Evolutionary conservation across 2,888 invertebrate genomes (phyloP).

Genomic region (Platycnemis pennipes): DNA sequence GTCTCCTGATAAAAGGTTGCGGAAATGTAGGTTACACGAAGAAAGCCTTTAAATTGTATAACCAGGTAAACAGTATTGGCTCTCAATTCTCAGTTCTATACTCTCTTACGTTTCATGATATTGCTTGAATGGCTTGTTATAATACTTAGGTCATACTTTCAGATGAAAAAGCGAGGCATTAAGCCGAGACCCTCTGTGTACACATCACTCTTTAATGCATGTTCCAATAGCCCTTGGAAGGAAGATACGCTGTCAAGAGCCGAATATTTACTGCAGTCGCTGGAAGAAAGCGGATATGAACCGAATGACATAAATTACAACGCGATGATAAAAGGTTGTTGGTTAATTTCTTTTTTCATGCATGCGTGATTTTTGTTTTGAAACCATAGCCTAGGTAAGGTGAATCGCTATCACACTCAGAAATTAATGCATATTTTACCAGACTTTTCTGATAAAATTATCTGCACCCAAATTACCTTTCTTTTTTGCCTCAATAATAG

Average conservation of each 20-base stretch:
- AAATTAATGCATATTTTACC: too few species aligned
- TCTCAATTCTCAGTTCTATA: background rate
- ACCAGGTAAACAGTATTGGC: conserved; percentile 79
- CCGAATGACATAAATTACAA: conserved; percentile 91
- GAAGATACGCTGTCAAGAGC: conserved; percentile 87
- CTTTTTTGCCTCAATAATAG: too few species aligned
- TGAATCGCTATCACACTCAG: too few species aligned
- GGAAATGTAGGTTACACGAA: conserved; percentile 91
- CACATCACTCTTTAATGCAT: conserved; percentile 93
- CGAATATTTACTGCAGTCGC: conserved; percentile 83
- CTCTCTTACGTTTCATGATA: background rate
- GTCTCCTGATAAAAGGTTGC: conserved; percentile 90
- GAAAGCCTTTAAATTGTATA: conserved; percentile 91
- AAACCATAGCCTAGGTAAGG: too few species aligned
- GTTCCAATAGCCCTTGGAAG: conserved; percentile 88
- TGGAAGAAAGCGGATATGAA: conserved; percentile 85
- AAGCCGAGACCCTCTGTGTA: conserved; percentile 87
- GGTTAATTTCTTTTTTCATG: background rate
- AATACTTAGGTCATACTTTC: conserved; percentile 54
- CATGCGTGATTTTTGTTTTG: background rate
- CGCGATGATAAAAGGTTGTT: conserved; percentile 89
- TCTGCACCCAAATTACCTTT: too few species aligned
- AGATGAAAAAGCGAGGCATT: conserved; percentile 89
- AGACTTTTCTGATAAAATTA: too few species aligned
- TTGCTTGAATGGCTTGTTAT: background rate